Evolutionary conservation across 92 coral and sea anemone species (phyloP).

Genomic region (Epizoanthus fatuus): DNA sequence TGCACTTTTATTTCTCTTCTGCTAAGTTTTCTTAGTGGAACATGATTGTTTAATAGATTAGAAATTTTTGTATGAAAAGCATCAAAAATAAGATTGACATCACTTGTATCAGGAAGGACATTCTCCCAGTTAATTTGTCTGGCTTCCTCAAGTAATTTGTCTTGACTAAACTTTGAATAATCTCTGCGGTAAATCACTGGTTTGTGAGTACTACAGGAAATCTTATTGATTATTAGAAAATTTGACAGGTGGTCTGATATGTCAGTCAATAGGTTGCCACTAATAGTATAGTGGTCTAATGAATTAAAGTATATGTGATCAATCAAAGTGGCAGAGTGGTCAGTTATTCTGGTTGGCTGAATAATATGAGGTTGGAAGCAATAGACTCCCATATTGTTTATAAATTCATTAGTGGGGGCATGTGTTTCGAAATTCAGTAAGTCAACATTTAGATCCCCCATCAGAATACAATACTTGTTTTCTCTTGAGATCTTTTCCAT

Average conservation of each 20-base stretch:
- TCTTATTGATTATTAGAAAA: slow-evolving; percentile 50
- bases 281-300: slow-evolving; percentile 23
- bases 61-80: slow-evolving; percentile 33
- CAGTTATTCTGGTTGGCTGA: slow-evolving; percentile 44
- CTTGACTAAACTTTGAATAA: slow-evolving; percentile 47
- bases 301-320: slow-evolving; percentile 53
- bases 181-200: slow-evolving; percentile 38
- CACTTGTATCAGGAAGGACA: slow-evolving; percentile 40
- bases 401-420: slow-evolving; percentile 43
- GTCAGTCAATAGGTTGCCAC: slow-evolving; percentile 54
- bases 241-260: slow-evolving; percentile 60
- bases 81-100: slow-evolving; percentile 51
- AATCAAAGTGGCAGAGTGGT: slow-evolving; percentile 39
- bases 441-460: slow-evolving; percentile 22
- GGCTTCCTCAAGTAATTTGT: slow-evolving; percentile 30
- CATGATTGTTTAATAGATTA: not conserved
- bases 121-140: slow-evolving; percentile 50
- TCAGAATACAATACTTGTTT: slow-evolving; percentile 37
- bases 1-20: slow-evolving; percentile 7
- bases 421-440: no score
- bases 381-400: slow-evolving; percentile 33
- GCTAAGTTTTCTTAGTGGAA: slow-evolving; percentile 41
- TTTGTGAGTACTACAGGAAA: slow-evolving; percentile 34
- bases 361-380: slow-evolving; percentile 51
- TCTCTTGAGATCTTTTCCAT: slow-evolving; percentile 54